Base-by-base conservation (phyloP, 1,140 invertebrate species). In the Littorina saxatilis region DNA sequence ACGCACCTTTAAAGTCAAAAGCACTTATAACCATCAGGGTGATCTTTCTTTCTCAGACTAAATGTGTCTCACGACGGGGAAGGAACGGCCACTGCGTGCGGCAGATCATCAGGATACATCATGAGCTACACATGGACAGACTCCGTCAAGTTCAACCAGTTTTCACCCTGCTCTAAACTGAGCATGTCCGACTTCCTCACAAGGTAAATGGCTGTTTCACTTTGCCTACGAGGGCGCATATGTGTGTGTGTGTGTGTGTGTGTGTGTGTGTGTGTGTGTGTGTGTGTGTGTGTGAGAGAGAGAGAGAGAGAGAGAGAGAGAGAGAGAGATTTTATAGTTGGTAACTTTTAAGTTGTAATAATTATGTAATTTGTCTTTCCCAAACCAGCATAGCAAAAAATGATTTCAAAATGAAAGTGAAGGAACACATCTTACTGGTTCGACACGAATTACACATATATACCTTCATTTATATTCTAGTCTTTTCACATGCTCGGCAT, bases 31-130 rank as follows among this genome's bases (percentile, higher is more conserved):
- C 43, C 5, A 17, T 66, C n/a, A 35, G n/a, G n/a, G 5, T 66
- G 32, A 23, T 66, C 5, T 66, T 66, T 66, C 7, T 66, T 29
- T 35, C 5, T 7, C 72, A 90, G 88, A 68, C 79, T 90, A 15
- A 87, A 87, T 17, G 87, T 87, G 2, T 88, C 87, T 50, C 88
- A 90, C 79, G 88, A 90, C 77, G 88, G 88, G 4, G 87, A 88
- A 63, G 85, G 84, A 7, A 85, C 87, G 39, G 86, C 87, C 0
- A 63, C 66, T 2, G 43, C 73, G n/a, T 90, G 88, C 58, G 81
- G 85, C n/a, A 82, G 74, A 9, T 82, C 83, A 27, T 87, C 87
- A 0, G 87, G 88, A 17, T 88, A 84, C 79, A 86, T 90, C 55
- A 90, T 90, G 88, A 88, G 87, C 80, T 87, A 88, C 76, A 84